These are phyloP conservation scores for Muricea muricata DNA, from an alignment of 92 coral and sea anemone genomes.

Conservation along the genomic window DNA sequence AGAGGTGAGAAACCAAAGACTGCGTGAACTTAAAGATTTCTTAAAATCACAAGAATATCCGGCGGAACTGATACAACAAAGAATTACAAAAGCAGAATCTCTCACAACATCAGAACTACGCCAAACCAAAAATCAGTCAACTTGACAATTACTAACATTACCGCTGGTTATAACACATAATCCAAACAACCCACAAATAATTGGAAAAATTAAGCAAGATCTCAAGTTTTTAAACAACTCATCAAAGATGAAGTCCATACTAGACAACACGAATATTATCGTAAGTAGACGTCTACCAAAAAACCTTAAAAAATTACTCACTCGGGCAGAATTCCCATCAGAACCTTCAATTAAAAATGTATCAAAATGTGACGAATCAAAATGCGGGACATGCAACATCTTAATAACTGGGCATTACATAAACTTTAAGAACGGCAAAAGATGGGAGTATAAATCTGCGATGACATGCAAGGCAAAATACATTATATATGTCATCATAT, in stretches of 20 bases:
- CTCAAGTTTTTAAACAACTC: conserved; percentile 17
- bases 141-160: not conserved
- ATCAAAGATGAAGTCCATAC: not conserved
- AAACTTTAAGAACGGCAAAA: not conserved
- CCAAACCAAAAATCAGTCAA: not conserved
- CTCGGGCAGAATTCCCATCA: conserved; percentile 25
- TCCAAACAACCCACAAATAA: conserved; percentile 20
- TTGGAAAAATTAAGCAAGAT: not conserved
- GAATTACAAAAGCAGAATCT: not conserved
- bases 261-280: conserved; percentile 12
- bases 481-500: no score
- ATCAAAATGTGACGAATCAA: conserved; percentile 7
- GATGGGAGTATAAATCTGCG: not conserved
- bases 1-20: conserved; percentile 7
- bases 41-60: conserved; percentile 21
- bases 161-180: conserved; percentile 34
- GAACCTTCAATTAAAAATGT: not conserved
- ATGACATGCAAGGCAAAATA: not conserved
- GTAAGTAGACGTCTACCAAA: conserved; percentile 42
- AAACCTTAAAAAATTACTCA: conserved; percentile 19
- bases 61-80: not conserved
- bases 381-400: conserved; percentile 37
- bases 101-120: not conserved
- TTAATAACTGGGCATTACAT: not conserved
- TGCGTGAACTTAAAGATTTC: conserved; percentile 28